Evolutionary conservation across 2,113 vertebrate genomes (phyloP).

Genomic region (Monopterus albus): DNA sequence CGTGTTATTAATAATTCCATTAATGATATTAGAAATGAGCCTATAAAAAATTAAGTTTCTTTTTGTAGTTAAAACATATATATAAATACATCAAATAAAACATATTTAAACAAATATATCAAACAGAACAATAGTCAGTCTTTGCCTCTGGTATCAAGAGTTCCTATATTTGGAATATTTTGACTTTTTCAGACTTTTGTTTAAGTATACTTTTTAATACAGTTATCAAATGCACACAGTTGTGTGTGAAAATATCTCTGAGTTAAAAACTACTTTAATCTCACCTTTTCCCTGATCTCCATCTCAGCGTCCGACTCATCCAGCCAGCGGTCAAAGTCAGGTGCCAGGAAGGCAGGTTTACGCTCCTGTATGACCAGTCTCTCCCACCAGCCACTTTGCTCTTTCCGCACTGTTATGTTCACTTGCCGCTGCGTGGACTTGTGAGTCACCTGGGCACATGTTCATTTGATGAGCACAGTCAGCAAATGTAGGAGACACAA

Average conservation of each 20-base stretch:
- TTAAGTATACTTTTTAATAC: background rate
- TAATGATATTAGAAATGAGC: no score
- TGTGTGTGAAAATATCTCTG: background rate
- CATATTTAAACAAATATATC: no score
- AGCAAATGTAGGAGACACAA: background rate
- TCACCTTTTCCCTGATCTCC: slow-evolving; percentile 92
- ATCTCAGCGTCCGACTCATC: slow-evolving; percentile 97
- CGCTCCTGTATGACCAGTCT: slow-evolving; percentile 89
- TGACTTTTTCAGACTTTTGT: no score
- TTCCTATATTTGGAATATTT: no score
- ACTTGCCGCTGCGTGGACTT: slow-evolving; percentile 93
- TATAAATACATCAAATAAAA: no score
- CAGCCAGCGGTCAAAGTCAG: slow-evolving; percentile 97
- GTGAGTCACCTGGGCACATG: slow-evolving; percentile 79
- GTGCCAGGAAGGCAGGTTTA: slow-evolving; percentile 89
- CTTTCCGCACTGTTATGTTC: slow-evolving; percentile 90
- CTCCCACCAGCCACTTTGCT: slow-evolving; percentile 91
- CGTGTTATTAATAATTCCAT: no score
- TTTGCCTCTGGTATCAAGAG: no score
- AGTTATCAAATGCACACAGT: background rate
- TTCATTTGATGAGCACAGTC: background rate
- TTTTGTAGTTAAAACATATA: no score
- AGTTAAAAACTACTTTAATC: background rate
- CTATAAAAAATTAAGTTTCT: no score
- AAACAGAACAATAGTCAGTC: no score